Conservation (phyloP, 2,888 invertebrate species). For the Anaspis maculata region DNA sequence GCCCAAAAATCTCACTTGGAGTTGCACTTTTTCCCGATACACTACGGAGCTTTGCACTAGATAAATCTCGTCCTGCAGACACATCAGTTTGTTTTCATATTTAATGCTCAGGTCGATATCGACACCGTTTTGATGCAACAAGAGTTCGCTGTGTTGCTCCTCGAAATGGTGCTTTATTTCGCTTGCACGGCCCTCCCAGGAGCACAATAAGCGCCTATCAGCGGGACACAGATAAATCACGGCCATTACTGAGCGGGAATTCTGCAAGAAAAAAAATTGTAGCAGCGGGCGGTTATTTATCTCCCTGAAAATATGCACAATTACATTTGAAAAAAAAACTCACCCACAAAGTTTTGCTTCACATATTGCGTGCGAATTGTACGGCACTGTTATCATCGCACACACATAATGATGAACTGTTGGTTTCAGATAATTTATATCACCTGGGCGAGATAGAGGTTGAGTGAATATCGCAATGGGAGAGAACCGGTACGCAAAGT, state of each 20-base stretch:
- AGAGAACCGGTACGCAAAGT: too few species aligned
- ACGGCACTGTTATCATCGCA: too few species aligned
- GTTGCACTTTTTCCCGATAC: slow-evolving; percentile 14
- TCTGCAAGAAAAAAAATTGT: slow-evolving; percentile 20
- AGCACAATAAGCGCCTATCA: slow-evolving; percentile 27
- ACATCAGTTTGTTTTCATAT: slow-evolving; percentile 27
- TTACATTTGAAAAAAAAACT: too few species aligned
- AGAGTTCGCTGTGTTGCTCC: slow-evolving; percentile 26
- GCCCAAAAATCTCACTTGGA: slow-evolving; percentile 27
- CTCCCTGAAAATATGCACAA: slow-evolving; percentile 4
- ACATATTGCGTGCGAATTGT: too few species aligned
- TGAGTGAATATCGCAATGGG: too few species aligned
- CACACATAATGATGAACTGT: too few species aligned
- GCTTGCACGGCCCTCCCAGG: slow-evolving; percentile 28
- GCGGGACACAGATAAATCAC: slow-evolving; percentile 28
- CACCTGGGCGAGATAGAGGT: too few species aligned
- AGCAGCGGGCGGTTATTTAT: too few species aligned
- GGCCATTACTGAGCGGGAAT: slow-evolving; percentile 29
- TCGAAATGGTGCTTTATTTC: slow-evolving; percentile 31
- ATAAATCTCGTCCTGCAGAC: slow-evolving; percentile 28
- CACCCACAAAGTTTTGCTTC: too few species aligned
- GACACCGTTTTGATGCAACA: slow-evolving; percentile 21
- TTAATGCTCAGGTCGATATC: slow-evolving; percentile 18
- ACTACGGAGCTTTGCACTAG: slow-evolving; percentile 22
- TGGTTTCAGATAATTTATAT: too few species aligned